A percentile compares a stretch with the other conserved stretches of the same genome.
Conservation (phyloP, 2,797 vertebrate species). For the Brachyalestes nurse region DNA sequence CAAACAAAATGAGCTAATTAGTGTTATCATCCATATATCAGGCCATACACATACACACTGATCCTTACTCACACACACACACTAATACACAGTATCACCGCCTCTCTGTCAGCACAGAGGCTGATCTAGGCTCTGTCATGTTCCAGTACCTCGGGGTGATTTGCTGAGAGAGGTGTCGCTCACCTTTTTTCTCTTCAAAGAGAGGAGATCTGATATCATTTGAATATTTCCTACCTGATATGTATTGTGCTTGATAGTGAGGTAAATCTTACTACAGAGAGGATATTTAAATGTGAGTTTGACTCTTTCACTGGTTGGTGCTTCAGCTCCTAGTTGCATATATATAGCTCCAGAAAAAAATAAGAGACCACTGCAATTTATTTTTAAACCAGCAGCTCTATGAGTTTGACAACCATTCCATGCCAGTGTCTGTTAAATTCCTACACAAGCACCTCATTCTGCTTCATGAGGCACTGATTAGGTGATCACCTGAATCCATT, state of each 20-base stretch:
- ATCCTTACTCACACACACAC: constrained; percentile 59
- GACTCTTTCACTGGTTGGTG: not conserved
- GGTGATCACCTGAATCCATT: too few relatives aligned
- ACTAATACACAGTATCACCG: constrained; percentile 47
- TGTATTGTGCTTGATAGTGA: constrained; percentile 36
- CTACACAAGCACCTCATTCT: too few relatives aligned
- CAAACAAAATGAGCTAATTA: constrained; percentile 89
- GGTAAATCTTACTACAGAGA: constrained; percentile 16
- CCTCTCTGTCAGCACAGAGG: constrained; percentile 54
- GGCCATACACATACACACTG: constrained; percentile 76
- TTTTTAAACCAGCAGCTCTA: too few relatives aligned
- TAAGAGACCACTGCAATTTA: too few relatives aligned
- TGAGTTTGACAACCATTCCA: too few relatives aligned
- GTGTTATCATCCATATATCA: constrained; percentile 86
- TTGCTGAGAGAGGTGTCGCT: constrained; percentile 44
- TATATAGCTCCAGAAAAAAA: too few relatives aligned
- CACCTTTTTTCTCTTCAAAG: constrained; percentile 44
- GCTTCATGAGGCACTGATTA: too few relatives aligned
- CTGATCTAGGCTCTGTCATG: constrained; percentile 49
- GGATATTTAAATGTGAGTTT: constrained; percentile 3
- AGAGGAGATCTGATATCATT: constrained; percentile 35
- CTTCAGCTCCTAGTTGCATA: too few relatives aligned
- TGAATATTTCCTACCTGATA: constrained; percentile 34
- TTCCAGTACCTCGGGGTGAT: constrained; percentile 49
- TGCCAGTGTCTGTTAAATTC: too few relatives aligned